These are phyloP conservation scores for Pheosia gnoma DNA, from an alignment of 2,888 invertebrate species.

Conservation along the genomic window DNA sequence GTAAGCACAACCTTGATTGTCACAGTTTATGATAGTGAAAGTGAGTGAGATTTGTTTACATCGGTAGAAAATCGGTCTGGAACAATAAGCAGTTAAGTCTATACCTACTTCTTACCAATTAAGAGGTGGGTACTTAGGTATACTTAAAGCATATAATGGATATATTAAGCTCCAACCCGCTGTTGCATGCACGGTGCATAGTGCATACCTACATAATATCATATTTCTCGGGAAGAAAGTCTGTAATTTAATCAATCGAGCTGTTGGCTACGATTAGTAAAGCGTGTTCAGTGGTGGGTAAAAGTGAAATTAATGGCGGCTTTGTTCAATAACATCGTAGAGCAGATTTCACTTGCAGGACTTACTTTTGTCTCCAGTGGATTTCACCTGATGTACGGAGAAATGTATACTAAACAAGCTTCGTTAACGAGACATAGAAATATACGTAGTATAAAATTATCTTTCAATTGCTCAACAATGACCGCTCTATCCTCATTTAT, in stretches of 20 bases:
- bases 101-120: too few relatives aligned
- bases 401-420: too few relatives aligned
- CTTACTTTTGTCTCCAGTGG: slow-evolving; percentile 41
- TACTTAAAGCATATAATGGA: neutral
- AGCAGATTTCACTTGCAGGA: slow-evolving; percentile 50
- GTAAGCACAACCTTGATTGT: too few relatives aligned
- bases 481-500: too few relatives aligned
- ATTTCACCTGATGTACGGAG: slow-evolving; percentile 37
- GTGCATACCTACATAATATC: slow-evolving; percentile 24
- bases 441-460: too few relatives aligned
- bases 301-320: slow-evolving; percentile 68
- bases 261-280: slow-evolving; percentile 67
- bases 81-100: too few relatives aligned
- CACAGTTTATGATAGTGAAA: too few relatives aligned
- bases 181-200: slow-evolving; percentile 4
- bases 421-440: too few relatives aligned
- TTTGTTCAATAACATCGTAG: slow-evolving; percentile 48
- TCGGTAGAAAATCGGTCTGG: too few relatives aligned
- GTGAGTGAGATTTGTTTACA: too few relatives aligned
- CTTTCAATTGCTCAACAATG: too few relatives aligned
- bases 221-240: slow-evolving; percentile 64
- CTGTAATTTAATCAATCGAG: slow-evolving; percentile 62
- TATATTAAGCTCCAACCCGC: too few relatives aligned
- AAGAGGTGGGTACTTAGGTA: slow-evolving; percentile 2
- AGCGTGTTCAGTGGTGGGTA: slow-evolving; percentile 61